Evolutionary conservation across 2,113 vertebrate species (phyloP), one percentile per base, ranked within the genome.

Genomic region (Nerophis ophidion): DNA sequence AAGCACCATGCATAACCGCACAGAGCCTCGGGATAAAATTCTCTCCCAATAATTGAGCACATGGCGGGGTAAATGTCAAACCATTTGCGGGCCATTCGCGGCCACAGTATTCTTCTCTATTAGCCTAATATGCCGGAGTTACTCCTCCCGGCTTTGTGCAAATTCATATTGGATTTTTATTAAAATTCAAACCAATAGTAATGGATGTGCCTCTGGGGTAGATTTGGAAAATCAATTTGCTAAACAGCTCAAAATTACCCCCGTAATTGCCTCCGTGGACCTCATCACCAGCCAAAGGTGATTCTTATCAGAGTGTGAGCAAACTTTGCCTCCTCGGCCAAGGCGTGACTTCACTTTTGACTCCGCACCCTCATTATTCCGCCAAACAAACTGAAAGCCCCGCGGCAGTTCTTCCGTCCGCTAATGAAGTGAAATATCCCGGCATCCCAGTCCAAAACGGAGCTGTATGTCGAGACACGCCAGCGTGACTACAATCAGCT

Each of bases 151-250:
- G 78, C 77, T 77, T 86, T 82, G 80, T 81, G 74, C 71, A 85
- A 83, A 81, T 86, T 82, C 72, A 84, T 84, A 86, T 85, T 86
- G 84, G 74, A 86, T 87, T 86, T 84, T 88, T 89, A 87, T 87
- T 89, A 84, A 83, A 86, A 84, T 76, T 78, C 78, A 74, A 80
- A 77, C 71, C 77, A 70, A 69, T 71, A 67, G 82, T 86, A 85
- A 88, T 86, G 75, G 82, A 82, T 74, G 64, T 73, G 80, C 80
- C 87, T 86, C 76, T 71, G 79, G 83, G 84, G 76, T 80, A 70
- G 81, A 70, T 85, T 85, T 82, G 80, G 86, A 84, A 56, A 89
- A 89, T 88, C 87, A 86, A 87, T 90, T 87, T 78, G 69, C 82
- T 84, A 86, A 90, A 88, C 74, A 77, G 80, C 77, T 66, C 81